phyloP scores from a whole-genome alignment of 2,797 vertebrate genomes.

The Myotis findleyi region DNA sequence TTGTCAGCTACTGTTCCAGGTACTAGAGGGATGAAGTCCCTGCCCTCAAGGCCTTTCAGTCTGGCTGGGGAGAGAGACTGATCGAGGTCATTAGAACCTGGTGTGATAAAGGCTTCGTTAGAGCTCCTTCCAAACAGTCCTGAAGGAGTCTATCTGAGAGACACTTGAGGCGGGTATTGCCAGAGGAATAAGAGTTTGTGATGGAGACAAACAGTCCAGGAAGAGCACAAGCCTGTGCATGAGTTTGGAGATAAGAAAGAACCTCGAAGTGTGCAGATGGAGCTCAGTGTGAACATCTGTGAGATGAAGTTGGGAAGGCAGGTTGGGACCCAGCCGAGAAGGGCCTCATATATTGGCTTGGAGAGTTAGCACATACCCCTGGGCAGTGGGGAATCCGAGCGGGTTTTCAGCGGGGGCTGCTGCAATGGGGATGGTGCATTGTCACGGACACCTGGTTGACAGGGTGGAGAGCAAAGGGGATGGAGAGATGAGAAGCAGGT shows the following conservation, averaged over 20 bases:
- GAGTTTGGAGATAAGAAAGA: neutral
- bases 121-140: neutral
- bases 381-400: neutral
- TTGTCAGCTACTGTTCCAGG: neutral
- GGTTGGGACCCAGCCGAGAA: neutral
- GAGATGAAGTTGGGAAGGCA: neutral
- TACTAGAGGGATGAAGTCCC: neutral
- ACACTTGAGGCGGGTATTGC: neutral
- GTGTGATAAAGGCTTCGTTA: neutral
- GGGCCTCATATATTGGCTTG: accelerated
- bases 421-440: neutral
- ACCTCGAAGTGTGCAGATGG: neutral
- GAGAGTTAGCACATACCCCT: no score
- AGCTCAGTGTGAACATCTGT: neutral
- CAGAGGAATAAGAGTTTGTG: neutral
- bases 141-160: neutral
- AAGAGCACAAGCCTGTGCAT: neutral
- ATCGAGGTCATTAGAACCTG: neutral
- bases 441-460: neutral
- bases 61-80: neutral
- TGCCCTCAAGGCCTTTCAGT: neutral
- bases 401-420: neutral
- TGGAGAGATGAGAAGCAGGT: neutral
- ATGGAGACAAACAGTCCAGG: neutral
- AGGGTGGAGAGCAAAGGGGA: neutral